phyloP scores from a whole-genome alignment of 2,113 vertebrate genomes.

The Melierax canorus region DNA sequence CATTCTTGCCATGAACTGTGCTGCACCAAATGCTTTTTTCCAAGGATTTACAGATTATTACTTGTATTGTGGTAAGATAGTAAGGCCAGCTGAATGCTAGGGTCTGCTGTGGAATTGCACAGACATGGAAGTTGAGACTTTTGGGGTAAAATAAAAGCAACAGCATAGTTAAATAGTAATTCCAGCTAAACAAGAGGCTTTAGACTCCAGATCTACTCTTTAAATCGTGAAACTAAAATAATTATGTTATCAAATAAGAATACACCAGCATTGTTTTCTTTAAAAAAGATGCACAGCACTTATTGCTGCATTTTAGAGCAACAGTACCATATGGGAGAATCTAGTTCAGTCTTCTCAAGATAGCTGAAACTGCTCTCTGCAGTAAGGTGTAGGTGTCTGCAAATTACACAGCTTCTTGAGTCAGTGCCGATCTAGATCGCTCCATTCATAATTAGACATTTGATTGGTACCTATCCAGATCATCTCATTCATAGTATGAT shows the following conservation, averaged over 20 bases:
- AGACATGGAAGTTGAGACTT: not conserved
- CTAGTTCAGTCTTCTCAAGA: constrained; percentile 31
- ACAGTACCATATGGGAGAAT: constrained; percentile 24
- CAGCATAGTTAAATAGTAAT: not conserved
- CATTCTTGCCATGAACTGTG: not conserved
- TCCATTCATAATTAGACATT: constrained; percentile 61
- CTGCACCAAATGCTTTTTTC: not conserved
- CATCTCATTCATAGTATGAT: constrained; percentile 52
- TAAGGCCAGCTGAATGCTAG: not conserved
- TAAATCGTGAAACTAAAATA: not conserved
- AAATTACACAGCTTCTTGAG: constrained; percentile 62
- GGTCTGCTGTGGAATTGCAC: not conserved
- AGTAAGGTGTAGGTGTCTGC: constrained; percentile 59
- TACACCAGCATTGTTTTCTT: not conserved
- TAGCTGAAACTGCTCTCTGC: constrained; percentile 26
- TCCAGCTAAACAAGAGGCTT: not conserved
- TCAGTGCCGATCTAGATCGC: constrained; percentile 26
- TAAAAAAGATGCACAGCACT: not conserved
- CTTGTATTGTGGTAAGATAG: not conserved
- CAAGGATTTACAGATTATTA: not conserved
- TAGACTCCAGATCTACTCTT: not conserved
- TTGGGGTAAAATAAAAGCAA: not conserved
- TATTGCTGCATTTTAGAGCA: constrained; percentile 31
- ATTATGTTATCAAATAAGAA: not conserved
- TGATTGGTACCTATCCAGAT: constrained; percentile 65